A percentile compares a stretch with the other conserved stretches of the same genome.
Evolutionary conservation across 2,113 vertebrate species (phyloP).

Genomic region (Platichthys stellatus): DNA sequence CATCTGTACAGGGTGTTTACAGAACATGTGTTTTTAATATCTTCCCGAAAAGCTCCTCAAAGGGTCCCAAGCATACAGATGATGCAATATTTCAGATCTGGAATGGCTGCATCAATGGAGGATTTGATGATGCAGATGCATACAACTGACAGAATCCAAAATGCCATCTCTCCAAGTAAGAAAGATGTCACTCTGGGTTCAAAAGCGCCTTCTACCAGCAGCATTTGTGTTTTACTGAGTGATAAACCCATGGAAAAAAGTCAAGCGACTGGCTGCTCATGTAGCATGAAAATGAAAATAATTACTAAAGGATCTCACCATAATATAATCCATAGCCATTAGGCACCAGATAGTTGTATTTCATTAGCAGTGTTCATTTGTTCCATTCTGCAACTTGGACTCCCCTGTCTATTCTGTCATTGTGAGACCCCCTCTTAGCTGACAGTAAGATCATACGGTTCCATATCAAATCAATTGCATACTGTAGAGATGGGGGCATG

Average conservation of each 20-base stretch:
- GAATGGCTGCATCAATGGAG: too few species aligned
- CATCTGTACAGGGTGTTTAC: too few species aligned
- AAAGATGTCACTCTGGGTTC: too few species aligned
- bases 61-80: too few species aligned
- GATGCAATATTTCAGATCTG: too few species aligned
- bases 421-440: background rate
- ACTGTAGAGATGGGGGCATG: slow-evolving; percentile 12
- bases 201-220: background rate
- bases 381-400: background rate
- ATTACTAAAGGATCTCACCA: background rate
- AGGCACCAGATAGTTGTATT: background rate
- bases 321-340: slow-evolving; percentile 3
- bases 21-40: too few species aligned
- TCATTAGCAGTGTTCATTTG: slow-evolving; percentile 5
- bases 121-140: background rate
- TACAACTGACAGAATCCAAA: background rate
- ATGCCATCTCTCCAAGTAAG: background rate
- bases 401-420: background rate
- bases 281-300: background rate
- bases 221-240: background rate
- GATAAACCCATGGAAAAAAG: too few species aligned
- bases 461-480: slow-evolving; percentile 7
- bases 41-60: too few species aligned
- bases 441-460: slow-evolving; percentile 13
- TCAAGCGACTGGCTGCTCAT: background rate